Evolutionary conservation across 2,797 vertebrate genomes (phyloP).

Genomic region (Salarias fasciatus): DNA sequence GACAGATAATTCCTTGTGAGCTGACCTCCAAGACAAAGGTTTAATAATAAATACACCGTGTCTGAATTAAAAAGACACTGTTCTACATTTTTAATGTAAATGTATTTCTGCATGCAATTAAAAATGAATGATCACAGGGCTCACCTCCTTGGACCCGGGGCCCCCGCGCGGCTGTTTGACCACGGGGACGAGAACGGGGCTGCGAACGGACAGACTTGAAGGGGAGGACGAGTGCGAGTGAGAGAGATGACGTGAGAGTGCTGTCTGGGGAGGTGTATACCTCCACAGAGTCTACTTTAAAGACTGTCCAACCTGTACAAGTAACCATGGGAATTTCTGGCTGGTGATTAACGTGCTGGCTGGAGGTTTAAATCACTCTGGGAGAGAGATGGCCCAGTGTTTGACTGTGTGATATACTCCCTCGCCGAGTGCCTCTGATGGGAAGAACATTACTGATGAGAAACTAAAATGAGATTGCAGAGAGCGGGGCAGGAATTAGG

Average conservation of each 20-base stretch:
- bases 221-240: constrained; percentile 18
- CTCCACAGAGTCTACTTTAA: constrained; percentile 65
- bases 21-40: constrained; percentile 83
- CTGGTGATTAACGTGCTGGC: constrained; percentile 73
- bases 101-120: constrained; percentile 85
- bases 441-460: constrained; percentile 80
- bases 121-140: constrained; percentile 82
- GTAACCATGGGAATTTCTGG: constrained; percentile 68
- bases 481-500: constrained; percentile 77
- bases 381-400: constrained; percentile 69
- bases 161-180: constrained; percentile 56
- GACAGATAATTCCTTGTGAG: constrained; percentile 78
- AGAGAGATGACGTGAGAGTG: constrained; percentile 36
- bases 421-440: constrained; percentile 67
- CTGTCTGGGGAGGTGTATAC: constrained; percentile 54
- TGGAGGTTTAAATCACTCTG: constrained; percentile 76
- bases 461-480: constrained; percentile 81
- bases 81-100: constrained; percentile 87
- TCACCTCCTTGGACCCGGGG: constrained; percentile 54
- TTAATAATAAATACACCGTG: constrained; percentile 86
- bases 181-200: constrained; percentile 26
- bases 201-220: constrained; percentile 33
- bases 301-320: constrained; percentile 70
- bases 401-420: constrained; percentile 79
- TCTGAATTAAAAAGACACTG: constrained; percentile 85